Evolutionary conservation across 1,140 invertebrate genomes (phyloP).

Genomic region (Paraescarpia echinospica): DNA sequence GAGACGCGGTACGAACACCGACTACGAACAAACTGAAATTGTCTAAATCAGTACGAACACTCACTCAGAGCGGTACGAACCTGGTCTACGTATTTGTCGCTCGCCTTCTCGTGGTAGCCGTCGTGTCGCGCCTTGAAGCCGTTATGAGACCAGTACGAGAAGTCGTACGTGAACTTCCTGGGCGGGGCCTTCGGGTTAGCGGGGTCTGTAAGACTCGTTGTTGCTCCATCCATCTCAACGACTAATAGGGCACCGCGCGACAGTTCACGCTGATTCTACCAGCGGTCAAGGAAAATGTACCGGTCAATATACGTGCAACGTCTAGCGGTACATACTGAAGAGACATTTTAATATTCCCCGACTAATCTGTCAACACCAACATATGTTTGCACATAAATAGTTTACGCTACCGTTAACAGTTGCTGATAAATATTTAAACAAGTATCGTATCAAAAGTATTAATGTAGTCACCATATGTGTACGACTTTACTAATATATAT

Average conservation of each 20-base stretch:
- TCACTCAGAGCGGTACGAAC: no score
- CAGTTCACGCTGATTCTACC: slow-evolving; percentile 61
- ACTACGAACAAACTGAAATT: no score
- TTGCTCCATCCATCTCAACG: slow-evolving; percentile 57
- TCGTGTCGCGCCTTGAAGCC: slow-evolving; percentile 58
- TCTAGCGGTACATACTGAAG: not conserved
- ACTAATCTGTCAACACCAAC: not conserved
- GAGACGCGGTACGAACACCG: no score
- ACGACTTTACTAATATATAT: not conserved
- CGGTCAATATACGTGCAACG: not conserved
- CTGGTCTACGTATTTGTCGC: slow-evolving; percentile 59
- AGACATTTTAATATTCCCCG: not conserved
- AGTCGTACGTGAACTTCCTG: slow-evolving; percentile 63
- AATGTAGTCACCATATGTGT: not conserved
- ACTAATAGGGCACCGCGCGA: slow-evolving; percentile 61
- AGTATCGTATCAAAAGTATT: not conserved
- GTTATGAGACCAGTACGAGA: slow-evolving; percentile 66
- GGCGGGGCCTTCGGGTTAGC: slow-evolving; percentile 54
- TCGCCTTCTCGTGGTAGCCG: slow-evolving; percentile 56
- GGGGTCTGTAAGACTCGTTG: slow-evolving; percentile 53
- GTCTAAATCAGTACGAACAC: no score
- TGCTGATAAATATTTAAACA: no score
- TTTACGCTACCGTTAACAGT: no score
- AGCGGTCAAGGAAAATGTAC: not conserved
- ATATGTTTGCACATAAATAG: no score